phyloP scores from a whole-genome alignment of 1,140 invertebrate genomes.

The Drosophila repleta region DNA sequence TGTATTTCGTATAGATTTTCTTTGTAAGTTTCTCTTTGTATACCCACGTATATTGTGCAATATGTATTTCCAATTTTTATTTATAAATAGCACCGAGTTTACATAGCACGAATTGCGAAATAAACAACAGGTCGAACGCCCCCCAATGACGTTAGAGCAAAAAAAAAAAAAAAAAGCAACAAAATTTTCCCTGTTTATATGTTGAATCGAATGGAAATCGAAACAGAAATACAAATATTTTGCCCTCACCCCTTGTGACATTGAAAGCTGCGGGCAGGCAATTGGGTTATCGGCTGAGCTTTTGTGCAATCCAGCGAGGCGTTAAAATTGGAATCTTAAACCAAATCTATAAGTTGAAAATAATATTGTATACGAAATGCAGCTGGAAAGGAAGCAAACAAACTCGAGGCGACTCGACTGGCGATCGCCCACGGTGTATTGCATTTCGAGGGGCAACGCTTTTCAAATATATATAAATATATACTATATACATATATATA shows the following conservation, averaged over 20 bases:
- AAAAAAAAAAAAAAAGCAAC: slow-evolving; percentile 3
- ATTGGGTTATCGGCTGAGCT: slow-evolving; percentile 50
- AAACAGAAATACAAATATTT: slow-evolving; percentile 13
- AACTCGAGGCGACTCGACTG: slow-evolving; percentile 18
- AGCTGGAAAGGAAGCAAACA: slow-evolving; percentile 40
- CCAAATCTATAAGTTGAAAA: slow-evolving; percentile 41
- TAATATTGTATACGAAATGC: slow-evolving; percentile 26
- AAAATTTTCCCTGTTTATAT: slow-evolving; percentile 35
- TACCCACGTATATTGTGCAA: slow-evolving; percentile 41
- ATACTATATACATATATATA: slow-evolving; percentile 15
- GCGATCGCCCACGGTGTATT: slow-evolving; percentile 33
- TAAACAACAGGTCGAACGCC: slow-evolving; percentile 54
- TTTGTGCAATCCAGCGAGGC: slow-evolving; percentile 25
- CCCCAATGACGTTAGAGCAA: slow-evolving; percentile 42
- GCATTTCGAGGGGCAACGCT: slow-evolving; percentile 15
- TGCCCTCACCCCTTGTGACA: slow-evolving; percentile 32
- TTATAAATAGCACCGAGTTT: slow-evolving; percentile 61
- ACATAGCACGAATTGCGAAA: slow-evolving; percentile 55
- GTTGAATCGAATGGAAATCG: slow-evolving; percentile 29
- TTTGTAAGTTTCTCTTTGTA: slow-evolving; percentile 24
- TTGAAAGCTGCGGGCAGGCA: slow-evolving; percentile 47
- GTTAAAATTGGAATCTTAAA: slow-evolving; percentile 25
- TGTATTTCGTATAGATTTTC: slow-evolving; percentile 9
- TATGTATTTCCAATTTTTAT: slow-evolving; percentile 48
- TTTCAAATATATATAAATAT: slow-evolving; percentile 24